Percentiles rank a stretch among this genome's conserved stretches.
phyloP scores from a whole-genome alignment of 2,797 vertebrate species.

The Gallirallus australis region DNA sequence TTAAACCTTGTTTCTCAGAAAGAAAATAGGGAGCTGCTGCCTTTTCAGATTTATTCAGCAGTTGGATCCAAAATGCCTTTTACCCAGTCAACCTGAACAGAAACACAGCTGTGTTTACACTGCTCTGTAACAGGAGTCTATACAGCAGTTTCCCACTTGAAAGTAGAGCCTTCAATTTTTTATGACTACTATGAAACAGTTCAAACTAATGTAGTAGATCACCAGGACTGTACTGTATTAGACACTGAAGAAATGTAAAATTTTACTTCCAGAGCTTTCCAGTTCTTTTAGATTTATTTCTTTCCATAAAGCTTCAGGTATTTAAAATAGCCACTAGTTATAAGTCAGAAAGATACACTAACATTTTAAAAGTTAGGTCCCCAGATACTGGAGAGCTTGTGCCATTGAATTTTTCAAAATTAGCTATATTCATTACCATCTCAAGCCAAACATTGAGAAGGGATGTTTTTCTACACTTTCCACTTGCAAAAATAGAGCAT shows the following conservation, averaged over 20 bases:
- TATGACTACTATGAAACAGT: background rate
- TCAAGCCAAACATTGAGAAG: background rate
- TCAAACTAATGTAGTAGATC: background rate
- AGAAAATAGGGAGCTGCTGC: background rate
- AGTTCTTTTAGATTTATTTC: background rate
- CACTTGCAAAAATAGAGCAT: background rate
- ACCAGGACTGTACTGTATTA: background rate
- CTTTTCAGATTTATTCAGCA: background rate
- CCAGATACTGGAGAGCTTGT: background rate
- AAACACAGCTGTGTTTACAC: background rate
- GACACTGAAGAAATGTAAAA: background rate
- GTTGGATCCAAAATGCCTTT: background rate
- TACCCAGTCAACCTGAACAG: background rate
- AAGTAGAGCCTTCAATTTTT: background rate
- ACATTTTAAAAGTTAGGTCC: background rate
- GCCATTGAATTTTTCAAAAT: background rate
- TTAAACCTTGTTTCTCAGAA: background rate
- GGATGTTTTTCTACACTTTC: background rate
- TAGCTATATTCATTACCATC: background rate
- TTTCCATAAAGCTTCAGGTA: background rate
- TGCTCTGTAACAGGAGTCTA: background rate
- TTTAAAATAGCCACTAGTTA: background rate
- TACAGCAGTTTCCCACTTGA: background rate
- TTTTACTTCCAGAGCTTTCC: background rate
- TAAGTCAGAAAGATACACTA: background rate